Conservation (phyloP, 1,140 invertebrate genomes). For the Monochamus saltuarius region DNA sequence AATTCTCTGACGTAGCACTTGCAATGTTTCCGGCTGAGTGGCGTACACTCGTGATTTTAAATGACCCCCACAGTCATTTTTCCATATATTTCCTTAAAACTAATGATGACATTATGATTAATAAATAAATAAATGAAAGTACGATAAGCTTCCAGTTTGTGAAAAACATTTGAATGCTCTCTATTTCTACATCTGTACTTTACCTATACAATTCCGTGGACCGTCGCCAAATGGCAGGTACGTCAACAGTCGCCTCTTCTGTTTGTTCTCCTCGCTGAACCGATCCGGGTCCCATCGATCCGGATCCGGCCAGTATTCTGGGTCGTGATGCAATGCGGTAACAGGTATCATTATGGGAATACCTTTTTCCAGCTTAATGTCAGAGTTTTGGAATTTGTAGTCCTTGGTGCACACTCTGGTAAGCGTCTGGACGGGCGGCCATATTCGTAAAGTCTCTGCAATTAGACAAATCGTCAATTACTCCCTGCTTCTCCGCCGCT, state of each 20-base stretch:
- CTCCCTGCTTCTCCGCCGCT: no score
- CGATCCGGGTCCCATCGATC: slow-evolving; percentile 64
- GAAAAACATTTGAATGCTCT: no score
- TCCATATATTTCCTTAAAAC: no score
- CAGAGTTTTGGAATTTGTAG: slow-evolving; percentile 57
- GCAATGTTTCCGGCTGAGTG: no score
- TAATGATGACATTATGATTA: no score
- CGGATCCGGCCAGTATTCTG: slow-evolving; percentile 60
- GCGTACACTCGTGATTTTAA: no score
- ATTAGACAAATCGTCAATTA: no score
- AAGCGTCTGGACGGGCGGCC: slow-evolving; percentile 45
- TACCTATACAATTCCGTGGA: slow-evolving; percentile 60
- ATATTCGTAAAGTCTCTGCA: slow-evolving; percentile 39
- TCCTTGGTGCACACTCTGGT: slow-evolving; percentile 51
- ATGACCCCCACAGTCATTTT: no score
- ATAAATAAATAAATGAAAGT: no score
- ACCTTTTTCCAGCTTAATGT: slow-evolving; percentile 62
- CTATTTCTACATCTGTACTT: slow-evolving; percentile 16
- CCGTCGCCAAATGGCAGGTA: slow-evolving; percentile 64
- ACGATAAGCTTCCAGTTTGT: no score
- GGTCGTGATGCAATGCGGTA: slow-evolving; percentile 63
- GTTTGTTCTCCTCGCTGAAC: slow-evolving; percentile 54
- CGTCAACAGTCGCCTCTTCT: slow-evolving; percentile 43
- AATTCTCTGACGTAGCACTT: no score
- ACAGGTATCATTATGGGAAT: slow-evolving; percentile 61